Evolutionary conservation across 2,113 vertebrate species (phyloP), one percentile per base, ranked within the genome.

Genomic region (Pithys albifrons): DNA sequence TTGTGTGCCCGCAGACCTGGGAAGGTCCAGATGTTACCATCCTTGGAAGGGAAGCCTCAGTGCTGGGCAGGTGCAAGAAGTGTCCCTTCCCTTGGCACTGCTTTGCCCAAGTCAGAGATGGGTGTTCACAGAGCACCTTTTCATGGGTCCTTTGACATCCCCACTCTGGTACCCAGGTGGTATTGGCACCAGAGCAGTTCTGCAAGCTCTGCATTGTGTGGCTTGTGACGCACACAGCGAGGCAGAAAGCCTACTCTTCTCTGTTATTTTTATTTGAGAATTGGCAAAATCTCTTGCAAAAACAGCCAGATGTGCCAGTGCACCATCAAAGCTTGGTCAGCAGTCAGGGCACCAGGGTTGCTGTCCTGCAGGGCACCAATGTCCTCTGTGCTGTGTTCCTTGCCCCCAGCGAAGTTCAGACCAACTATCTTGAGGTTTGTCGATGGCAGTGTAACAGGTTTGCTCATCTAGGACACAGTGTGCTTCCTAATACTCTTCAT

Each of bases 181-280:
- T 6, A 8, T 1, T 3, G 4, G 65, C 65, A 12, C 22, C 0
- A 0, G 19, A 7, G 49, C 1, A 0, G 3, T 20, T 45, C 64
- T 7, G 69, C 23, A 14, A 19, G 24, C 46, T 16, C 73, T 11
- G 35, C 55, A 1, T 23, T 1, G 46, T 23, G 61, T 10, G 19
- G 82, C 77, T 81, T 3, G 4, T 27, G 37, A 10, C 2, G 7
- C 48, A 6, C 33, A 5, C 1, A 19, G 41, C 4, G 4, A 51
- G n/a, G 87, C 76, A 55, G 22, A 25, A 19, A 58, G n/a, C 72
- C 80, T 17, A 1, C 28, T 37, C n/a, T 13, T 11, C 28, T 27
- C 61, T 35, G 25, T 28, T 76, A 1, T 7, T 55, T 83, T 35
- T 8, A 13, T 28, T n/a, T 12, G 65, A 67, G 39, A 64, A 29